Conservation (phyloP, 2,113 vertebrate species). For the Artemisiospiza belli region DNA sequence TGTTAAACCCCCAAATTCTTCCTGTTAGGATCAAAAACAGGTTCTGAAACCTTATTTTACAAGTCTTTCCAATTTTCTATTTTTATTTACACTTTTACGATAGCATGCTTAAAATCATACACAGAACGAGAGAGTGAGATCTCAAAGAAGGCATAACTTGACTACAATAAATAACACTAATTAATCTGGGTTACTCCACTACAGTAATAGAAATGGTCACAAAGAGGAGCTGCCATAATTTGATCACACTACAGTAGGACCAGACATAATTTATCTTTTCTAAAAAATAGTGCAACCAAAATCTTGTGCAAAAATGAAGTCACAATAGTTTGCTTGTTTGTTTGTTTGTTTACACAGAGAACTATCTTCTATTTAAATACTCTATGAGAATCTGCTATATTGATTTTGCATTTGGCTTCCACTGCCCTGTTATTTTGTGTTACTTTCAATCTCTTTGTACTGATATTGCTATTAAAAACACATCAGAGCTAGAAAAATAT, state of each 20-base stretch:
- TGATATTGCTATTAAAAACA: slow-evolving; percentile 46
- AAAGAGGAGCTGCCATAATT: background rate
- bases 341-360: background rate
- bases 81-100: background rate
- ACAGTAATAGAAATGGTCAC: background rate
- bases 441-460: slow-evolving; percentile 32
- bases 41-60: background rate
- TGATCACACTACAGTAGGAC: background rate
- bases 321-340: background rate
- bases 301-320: background rate
- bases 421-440: background rate
- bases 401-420: slow-evolving; percentile 28
- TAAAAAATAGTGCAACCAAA: background rate
- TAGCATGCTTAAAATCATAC: background rate
- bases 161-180: background rate
- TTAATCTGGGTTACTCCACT: background rate
- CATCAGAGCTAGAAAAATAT: slow-evolving; percentile 35
- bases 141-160: background rate
- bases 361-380: background rate
- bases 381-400: background rate
- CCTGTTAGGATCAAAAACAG: background rate
- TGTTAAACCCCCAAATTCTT: background rate
- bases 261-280: background rate
- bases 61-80: background rate
- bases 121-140: background rate